Percentiles rank a stretch among this genome's conserved stretches.
Conservation (phyloP, 2,797 vertebrate species). For the Lagorchestes hirsutus region DNA sequence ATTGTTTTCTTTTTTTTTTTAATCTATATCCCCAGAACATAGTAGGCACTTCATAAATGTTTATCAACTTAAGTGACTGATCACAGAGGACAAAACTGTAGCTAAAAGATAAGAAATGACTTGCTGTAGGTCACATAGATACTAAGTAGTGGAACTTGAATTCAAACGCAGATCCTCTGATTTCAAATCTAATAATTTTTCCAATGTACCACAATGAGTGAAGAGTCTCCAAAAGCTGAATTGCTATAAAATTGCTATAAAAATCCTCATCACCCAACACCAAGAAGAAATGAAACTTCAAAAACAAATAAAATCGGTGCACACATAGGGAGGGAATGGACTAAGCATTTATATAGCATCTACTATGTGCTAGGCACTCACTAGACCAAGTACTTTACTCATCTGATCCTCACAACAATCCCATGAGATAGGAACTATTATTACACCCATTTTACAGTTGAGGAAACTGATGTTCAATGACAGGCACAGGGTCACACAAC, state of each 20-base stretch:
- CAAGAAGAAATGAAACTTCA: neutral
- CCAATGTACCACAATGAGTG: neutral
- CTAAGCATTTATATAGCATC: neutral
- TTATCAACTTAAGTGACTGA: neutral
- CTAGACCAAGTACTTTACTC: neutral
- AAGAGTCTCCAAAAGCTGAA: neutral
- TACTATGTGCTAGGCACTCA: neutral
- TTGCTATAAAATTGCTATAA: neutral
- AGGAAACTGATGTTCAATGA: neutral
- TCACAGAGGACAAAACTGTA: neutral
- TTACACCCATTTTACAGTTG: neutral
- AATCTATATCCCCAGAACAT: neutral
- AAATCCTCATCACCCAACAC: neutral
- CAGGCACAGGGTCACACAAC: neutral
- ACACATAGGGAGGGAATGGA: neutral
- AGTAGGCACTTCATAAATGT: neutral
- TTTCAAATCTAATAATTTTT: neutral
- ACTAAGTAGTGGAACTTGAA: neutral
- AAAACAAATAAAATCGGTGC: neutral
- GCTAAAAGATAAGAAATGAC: neutral
- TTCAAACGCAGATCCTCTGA: neutral
- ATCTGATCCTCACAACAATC: neutral
- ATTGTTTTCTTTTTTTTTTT: neutral
- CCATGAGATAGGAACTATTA: neutral
- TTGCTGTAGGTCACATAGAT: neutral